Base-by-base conservation (phyloP, 2,888 invertebrate genomes). In the Lasioglossum malachurum region DNA sequence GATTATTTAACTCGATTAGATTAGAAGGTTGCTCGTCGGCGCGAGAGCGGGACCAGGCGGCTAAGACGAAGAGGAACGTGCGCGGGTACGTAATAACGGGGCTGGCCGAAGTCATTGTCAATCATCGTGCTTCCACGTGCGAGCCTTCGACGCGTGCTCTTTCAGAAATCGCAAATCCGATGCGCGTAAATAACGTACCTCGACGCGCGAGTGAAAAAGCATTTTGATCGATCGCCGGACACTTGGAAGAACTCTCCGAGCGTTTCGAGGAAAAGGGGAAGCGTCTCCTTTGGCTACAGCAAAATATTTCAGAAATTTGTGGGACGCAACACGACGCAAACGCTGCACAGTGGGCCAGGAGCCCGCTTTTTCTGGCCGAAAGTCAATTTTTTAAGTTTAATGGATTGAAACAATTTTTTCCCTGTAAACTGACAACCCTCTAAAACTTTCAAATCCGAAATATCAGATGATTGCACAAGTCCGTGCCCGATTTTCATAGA, bases 1-100 rank as follows among this genome's bases (percentile, higher is more conserved):
- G 83, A 60, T 76, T 75, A 35, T 75, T 83, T 84, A 60, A 84
- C 74, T 78, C 77, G 75, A 86, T 86, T 84, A 60, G 53, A 80
- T 71, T 75, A n/a, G 83, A 83, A 67, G 72, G 77, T 84, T 82
- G 46, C 75, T 84, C 69, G 23, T 53, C 53, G 23, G 10, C 53
- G 53, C 53, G 8, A 53, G 64, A 64, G 16, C 64, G 31, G 5
- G 14, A 27, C 16, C 64, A 12, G 31, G 7, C 64, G 64, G 31
- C 31, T 35, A 82, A 87, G 75, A 71, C 73, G 69, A 19, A 71
- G 64, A 49, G 75, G n/a, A 81, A 71, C 77, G 83, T 77, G 78
- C 44, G 85, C 78, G 35, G 79, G 27, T 57, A 71, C 67, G 57
- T 74, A 75, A 85, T 75, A 46, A 82, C 41, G 35, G 44, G 82